Evolutionary conservation across 1,140 invertebrate genomes (phyloP).

Genomic region (Eciton burchellii): DNA sequence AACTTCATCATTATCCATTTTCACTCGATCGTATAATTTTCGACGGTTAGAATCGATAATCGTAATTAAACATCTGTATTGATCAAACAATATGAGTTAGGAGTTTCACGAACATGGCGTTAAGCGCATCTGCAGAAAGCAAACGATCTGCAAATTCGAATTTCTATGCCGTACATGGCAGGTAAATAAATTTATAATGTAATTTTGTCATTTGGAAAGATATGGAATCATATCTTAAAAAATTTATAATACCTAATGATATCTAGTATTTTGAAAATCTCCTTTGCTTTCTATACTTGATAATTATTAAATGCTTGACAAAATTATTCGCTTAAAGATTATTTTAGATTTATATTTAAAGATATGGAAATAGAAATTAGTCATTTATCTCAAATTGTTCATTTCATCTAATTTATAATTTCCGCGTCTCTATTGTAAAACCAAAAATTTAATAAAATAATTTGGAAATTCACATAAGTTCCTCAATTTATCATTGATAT

Average conservation of each 20-base stretch:
- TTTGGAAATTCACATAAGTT: no score
- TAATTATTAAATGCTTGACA: background rate
- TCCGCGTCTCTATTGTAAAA: no score
- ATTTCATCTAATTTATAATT: no score
- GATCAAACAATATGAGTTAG: conserved; percentile 74
- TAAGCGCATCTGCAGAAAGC: conserved; percentile 68
- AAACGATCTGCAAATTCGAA: conserved; percentile 79
- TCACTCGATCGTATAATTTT: no score
- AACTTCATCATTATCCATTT: no score
- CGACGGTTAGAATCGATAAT: background rate
- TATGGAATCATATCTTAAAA: background rate
- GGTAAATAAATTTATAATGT: conserved; percentile 73
- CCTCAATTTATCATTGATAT: no score
- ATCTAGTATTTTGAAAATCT: background rate
- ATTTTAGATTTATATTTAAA: no score
- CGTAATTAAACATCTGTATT: conserved; percentile 64
- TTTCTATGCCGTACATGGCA: conserved; percentile 81
- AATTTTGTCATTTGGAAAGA: background rate
- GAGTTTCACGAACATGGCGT: conserved; percentile 72
- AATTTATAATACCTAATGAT: background rate
- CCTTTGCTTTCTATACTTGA: background rate
- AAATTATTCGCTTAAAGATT: background rate
- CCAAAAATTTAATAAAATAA: no score
- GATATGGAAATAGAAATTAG: no score
- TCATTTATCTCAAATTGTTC: no score